Percentiles rank a stretch among this genome's conserved stretches.
phyloP scores from a whole-genome alignment of 2,797 vertebrate species.

The Lithobates sylvaticus region DNA sequence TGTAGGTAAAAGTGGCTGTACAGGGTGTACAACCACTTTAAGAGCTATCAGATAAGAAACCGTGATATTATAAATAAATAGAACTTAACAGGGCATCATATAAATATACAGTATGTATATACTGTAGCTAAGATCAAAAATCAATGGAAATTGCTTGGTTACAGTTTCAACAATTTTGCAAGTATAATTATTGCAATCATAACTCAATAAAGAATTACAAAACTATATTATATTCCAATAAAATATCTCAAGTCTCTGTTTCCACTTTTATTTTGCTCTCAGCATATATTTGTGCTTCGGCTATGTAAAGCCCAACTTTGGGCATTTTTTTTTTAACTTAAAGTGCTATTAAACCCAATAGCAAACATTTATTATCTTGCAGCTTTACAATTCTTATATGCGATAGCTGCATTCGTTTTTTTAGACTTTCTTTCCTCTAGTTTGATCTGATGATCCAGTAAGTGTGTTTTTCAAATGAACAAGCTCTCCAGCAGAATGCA shows the following conservation, averaged over 20 bases:
- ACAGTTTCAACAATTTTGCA: too few species aligned
- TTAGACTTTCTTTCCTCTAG: too few species aligned
- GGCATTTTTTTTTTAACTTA: too few species aligned
- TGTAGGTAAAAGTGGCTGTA: too few species aligned
- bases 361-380: too few species aligned
- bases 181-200: background rate
- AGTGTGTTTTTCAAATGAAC: too few species aligned
- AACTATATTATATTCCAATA: background rate
- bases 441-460: too few species aligned
- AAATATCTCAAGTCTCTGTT: background rate
- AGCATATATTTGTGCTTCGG: background rate
- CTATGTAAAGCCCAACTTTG: background rate
- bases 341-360: too few species aligned
- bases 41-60: background rate
- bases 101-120: background rate
- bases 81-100: background rate
- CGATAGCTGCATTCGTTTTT: too few species aligned
- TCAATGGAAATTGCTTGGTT: background rate
- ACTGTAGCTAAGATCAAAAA: background rate
- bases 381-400: too few species aligned
- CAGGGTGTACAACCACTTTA: too few species aligned
- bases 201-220: background rate
- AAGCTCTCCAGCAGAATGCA: too few species aligned
- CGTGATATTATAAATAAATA: background rate
- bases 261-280: background rate